Percentiles rank a stretch among this genome's conserved stretches.
Conservation (phyloP, 2,113 vertebrate species). For the Bothrops jararaca region DNA sequence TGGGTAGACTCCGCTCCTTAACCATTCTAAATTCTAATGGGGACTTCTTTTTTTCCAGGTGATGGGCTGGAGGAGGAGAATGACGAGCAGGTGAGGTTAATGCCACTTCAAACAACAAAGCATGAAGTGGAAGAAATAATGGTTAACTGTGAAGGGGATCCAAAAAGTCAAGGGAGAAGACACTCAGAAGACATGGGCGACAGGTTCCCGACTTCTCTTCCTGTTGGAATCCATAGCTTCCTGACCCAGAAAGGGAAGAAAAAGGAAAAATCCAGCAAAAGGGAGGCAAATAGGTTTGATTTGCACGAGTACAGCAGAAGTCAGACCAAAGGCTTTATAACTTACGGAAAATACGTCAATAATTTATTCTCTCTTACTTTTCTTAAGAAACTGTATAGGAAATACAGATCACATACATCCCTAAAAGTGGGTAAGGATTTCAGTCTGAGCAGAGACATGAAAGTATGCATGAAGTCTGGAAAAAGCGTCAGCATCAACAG, state of each 20-base stretch:
- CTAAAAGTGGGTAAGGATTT: not conserved
- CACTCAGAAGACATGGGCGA: not conserved
- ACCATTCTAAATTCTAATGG: not conserved
- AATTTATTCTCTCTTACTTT: not conserved
- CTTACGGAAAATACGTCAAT: not conserved
- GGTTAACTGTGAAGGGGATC: not conserved
- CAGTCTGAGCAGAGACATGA: not conserved
- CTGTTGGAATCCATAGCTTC: not conserved
- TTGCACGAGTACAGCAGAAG: not conserved
- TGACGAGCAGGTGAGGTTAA: not conserved
- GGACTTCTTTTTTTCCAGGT: not conserved
- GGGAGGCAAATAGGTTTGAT: not conserved
- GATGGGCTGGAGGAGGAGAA: not conserved
- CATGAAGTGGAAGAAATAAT: not conserved
- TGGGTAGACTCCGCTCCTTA: not conserved
- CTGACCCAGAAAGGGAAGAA: not conserved
- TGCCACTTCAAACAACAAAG: not conserved
- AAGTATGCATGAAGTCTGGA: not conserved
- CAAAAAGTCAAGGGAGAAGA: not conserved
- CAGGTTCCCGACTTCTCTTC: not conserved
- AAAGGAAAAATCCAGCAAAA: not conserved
- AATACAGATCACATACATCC: not conserved
- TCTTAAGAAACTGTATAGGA: not conserved
- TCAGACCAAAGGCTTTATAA: not conserved
- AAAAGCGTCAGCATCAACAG: not conserved